These are phyloP conservation scores for Anthopleura sola DNA, from an alignment of 64 coral and sea anemone species.

Conservation along the genomic window DNA sequence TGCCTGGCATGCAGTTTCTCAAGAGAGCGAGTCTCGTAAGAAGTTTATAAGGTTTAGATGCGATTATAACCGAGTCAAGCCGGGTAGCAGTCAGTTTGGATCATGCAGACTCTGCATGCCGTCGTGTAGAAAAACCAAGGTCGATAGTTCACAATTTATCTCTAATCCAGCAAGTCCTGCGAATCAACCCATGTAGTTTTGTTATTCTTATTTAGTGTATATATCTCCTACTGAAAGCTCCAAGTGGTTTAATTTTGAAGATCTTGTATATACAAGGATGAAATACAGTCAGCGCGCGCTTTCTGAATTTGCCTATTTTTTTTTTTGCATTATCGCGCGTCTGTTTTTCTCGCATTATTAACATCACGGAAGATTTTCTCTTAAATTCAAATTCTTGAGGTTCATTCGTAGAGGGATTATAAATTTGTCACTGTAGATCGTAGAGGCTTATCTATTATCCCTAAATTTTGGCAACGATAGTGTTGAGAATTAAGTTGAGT, in stretches of 20 bases:
- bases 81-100: neutral
- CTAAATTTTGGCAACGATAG: neutral
- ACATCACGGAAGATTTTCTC: neutral
- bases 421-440: neutral
- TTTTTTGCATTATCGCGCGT: neutral
- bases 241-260: neutral
- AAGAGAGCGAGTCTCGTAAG: neutral
- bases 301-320: too few relatives aligned
- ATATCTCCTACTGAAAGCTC: constrained; percentile 5
- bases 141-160: neutral
- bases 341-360: neutral
- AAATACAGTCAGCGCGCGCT: neutral
- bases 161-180: neutral
- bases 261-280: neutral
- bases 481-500: neutral
- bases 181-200: neutral
- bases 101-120: neutral
- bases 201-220: constrained; percentile 3
- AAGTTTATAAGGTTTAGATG: constrained; percentile 1
- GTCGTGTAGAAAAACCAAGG: neutral
- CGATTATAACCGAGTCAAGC: neutral
- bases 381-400: neutral
- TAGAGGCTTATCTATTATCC: neutral
- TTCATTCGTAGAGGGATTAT: constrained; percentile 9
- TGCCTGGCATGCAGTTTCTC: neutral